Conservation (phyloP, 2,888 invertebrate species). For the Loripinus fragilis region DNA sequence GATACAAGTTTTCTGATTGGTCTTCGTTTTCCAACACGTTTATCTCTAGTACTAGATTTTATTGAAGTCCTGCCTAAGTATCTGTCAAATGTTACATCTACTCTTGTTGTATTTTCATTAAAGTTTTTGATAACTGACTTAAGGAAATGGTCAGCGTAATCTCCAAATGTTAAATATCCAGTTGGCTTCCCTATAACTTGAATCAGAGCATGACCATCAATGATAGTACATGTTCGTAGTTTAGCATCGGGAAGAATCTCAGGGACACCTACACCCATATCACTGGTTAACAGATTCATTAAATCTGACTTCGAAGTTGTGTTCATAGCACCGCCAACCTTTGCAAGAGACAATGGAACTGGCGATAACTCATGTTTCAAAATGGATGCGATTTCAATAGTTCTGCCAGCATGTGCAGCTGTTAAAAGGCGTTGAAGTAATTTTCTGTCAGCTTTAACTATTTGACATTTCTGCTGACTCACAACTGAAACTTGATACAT, state of each 20-base stretch:
- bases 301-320: slow-evolving; percentile 15
- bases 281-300: not conserved
- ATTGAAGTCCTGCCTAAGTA: slow-evolving; percentile 30
- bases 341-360: slow-evolving; percentile 16
- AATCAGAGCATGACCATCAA: slow-evolving; percentile 48
- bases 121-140: slow-evolving; percentile 26
- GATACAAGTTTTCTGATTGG: too few relatives aligned
- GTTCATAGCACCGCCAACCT: slow-evolving; percentile 20
- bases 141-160: slow-evolving; percentile 34
- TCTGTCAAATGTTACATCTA: slow-evolving; percentile 46
- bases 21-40: slow-evolving; percentile 12
- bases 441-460: slow-evolving; percentile 16
- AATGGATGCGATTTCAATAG: not conserved
- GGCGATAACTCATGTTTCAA: slow-evolving; percentile 26
- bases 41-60: slow-evolving; percentile 30
- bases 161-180: slow-evolving; percentile 33
- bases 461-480: too few relatives aligned
- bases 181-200: slow-evolving; percentile 41
- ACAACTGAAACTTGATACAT: slow-evolving; percentile 4
- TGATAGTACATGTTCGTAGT: not conserved
- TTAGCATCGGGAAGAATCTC: not conserved
- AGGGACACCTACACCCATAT: not conserved
- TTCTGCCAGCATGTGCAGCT: slow-evolving; percentile 23
- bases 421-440: slow-evolving; percentile 20
- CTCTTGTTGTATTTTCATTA: slow-evolving; percentile 8